Percentiles rank a stretch among this genome's conserved stretches.
These are phyloP conservation scores for Zaprionus nigranus DNA, from an alignment of 1,140 invertebrate genomes.

Conservation along the genomic window DNA sequence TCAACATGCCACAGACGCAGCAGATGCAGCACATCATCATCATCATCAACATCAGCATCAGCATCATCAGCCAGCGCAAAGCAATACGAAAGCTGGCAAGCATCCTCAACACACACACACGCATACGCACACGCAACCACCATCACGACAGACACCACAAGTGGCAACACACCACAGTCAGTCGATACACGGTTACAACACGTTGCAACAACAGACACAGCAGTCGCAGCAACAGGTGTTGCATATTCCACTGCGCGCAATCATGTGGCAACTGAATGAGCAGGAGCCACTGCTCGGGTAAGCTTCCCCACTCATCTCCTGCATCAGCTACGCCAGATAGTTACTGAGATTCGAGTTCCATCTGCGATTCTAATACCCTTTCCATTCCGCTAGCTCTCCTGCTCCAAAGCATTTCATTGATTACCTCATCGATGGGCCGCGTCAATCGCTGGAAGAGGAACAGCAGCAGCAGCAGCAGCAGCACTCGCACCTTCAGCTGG, in stretches of 20 bases:
- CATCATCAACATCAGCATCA: background rate
- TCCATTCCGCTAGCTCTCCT: constrained; percentile 44
- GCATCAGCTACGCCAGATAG: background rate
- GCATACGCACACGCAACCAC: constrained; percentile 21
- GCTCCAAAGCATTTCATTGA: constrained; percentile 68
- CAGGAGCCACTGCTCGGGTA: constrained; percentile 49
- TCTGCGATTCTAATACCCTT: background rate
- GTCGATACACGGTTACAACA: constrained; percentile 17
- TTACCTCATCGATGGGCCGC: constrained; percentile 74
- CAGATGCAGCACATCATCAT: background rate
- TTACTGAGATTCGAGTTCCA: background rate
- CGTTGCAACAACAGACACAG: constrained; percentile 36
- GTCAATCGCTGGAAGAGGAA: constrained; percentile 76
- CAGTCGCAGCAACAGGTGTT: constrained; percentile 70
- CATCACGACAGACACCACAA: constrained; percentile 18
- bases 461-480: constrained; percentile 37
- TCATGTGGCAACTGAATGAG: constrained; percentile 62
- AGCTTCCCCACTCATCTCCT: background rate
- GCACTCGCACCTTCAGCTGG: constrained; percentile 22
- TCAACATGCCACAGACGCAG: constrained; percentile 40
- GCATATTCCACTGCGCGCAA: constrained; percentile 67
- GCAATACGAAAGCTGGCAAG: constrained; percentile 64
- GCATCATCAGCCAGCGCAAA: constrained; percentile 66
- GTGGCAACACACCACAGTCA: constrained; percentile 20
- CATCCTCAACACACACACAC: constrained; percentile 29